phyloP scores from a whole-genome alignment of 2,797 vertebrate genomes.

The Esox masquinongy region DNA sequence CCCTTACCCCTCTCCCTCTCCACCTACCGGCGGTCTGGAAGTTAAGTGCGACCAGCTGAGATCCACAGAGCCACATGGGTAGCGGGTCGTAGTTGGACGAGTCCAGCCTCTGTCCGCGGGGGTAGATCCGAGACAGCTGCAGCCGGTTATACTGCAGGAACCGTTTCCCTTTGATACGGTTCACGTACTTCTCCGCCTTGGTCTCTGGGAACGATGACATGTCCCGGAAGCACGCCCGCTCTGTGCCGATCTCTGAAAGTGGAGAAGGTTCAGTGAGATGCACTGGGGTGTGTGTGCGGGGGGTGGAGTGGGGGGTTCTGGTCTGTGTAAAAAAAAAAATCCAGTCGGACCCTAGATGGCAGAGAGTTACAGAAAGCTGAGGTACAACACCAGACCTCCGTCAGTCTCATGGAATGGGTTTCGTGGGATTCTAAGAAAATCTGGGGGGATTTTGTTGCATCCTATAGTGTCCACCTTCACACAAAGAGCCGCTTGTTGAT shows the following conservation, averaged over 20 bases:
- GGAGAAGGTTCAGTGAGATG: not conserved
- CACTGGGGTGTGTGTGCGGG: not conserved
- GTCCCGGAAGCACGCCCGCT: constrained; percentile 94
- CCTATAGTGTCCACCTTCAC: no score
- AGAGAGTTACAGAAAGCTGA: no score
- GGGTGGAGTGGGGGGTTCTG: no score
- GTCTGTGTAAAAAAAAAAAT: no score
- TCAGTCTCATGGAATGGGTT: no score
- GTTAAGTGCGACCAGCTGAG: constrained; percentile 97
- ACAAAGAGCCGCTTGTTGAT: no score
- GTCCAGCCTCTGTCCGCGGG: constrained; percentile 94
- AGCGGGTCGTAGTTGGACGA: constrained; percentile 98
- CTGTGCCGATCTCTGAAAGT: constrained; percentile 90
- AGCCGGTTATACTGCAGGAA: constrained; percentile 98
- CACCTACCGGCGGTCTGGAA: constrained; percentile 87
- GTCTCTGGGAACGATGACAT: constrained; percentile 99
- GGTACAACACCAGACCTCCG: no score
- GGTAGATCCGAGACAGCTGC: constrained; percentile 97
- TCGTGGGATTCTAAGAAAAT: no score
- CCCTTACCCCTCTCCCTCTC: not conserved
- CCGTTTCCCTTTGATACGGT: constrained; percentile 94
- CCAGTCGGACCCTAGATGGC: no score
- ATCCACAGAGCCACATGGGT: constrained; percentile 99
- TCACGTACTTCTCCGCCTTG: constrained; percentile 96
- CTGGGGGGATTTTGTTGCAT: no score